Conservation (phyloP, 2,888 invertebrate genomes). For the Drosophila austrosaltans region DNA sequence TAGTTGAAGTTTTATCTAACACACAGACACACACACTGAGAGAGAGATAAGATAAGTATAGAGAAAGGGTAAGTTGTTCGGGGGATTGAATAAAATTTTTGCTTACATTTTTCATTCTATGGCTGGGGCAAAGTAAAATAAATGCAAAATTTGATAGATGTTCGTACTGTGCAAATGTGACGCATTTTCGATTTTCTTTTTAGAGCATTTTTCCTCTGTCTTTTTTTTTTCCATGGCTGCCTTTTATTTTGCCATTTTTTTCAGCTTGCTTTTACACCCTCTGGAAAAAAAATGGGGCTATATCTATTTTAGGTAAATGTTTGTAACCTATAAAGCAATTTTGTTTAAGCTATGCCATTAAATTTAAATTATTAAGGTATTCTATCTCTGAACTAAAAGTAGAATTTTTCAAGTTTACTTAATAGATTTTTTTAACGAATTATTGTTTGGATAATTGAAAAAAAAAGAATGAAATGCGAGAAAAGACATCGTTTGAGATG, state of each 20-base stretch:
- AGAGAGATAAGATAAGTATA: not conserved
- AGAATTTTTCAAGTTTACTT: too few relatives aligned
- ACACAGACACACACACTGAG: not conserved
- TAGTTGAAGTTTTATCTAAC: constrained; percentile 51
- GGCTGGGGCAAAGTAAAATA: constrained; percentile 41
- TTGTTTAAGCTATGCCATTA: too few relatives aligned
- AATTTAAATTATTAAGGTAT: too few relatives aligned
- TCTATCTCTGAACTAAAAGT: too few relatives aligned
- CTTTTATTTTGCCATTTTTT: constrained; percentile 30
- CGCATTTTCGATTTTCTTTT: constrained; percentile 64
- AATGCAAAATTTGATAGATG: constrained; percentile 71
- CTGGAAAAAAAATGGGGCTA: constrained; percentile 35
- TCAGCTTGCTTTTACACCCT: constrained; percentile 42
- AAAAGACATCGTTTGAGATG: too few relatives aligned
- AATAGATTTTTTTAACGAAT: too few relatives aligned
- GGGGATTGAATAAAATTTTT: not conserved
- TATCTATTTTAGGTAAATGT: constrained; percentile 15
- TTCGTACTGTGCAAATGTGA: constrained; percentile 63
- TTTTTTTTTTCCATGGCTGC: constrained; percentile 23
- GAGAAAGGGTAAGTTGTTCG: not conserved
- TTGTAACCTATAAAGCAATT: too few relatives aligned
- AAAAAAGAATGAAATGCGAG: too few relatives aligned
- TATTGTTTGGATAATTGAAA: too few relatives aligned
- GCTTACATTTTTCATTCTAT: constrained; percentile 31
- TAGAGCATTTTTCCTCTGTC: constrained; percentile 10